Evolutionary conservation across 2,888 invertebrate genomes (phyloP), one percentile per base, ranked within the genome.

Genomic region (Cataglyphis rosenhaueri): DNA sequence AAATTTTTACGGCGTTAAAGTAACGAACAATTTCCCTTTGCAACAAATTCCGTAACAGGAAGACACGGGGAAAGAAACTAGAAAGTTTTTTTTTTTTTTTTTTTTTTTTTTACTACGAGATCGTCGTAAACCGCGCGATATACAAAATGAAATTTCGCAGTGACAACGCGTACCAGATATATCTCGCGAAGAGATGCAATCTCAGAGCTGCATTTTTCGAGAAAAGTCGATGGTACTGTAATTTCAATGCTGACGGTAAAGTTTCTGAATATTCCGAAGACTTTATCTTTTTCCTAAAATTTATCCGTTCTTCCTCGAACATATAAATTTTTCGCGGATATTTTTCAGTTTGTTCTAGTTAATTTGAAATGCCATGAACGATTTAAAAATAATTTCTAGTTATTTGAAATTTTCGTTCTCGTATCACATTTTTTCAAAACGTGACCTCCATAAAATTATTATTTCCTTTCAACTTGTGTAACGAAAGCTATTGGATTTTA

Each of bases 101-200:
- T 21, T 21, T 21, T 21, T 21, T 65, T 64, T 62, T 44, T 57
- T 71, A 79, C 59, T 38, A 35, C 41, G 25, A 78, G 35, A 78
- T 78, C 48, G 59, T 61, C 38, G 44, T 79, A 79, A 79, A 79
- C 44, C 59, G 78, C 78, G 44, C 44, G 59, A 57, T 70, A 41
- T 70, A 32, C 21, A 41, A 32, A 21, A 78, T 71, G 59, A 70
- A 71, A 71, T 71, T 79, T 79, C 18, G 5, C 18, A 41, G 41
- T 32, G 44, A 79, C 59, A 44, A 29, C 78, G 35, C 68, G 68
- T 68, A 65, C 25, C 68, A 48, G 48, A 70, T 52, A 79, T 59
- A 71, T 79, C 15, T 32, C 55, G 32, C 32, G 29, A 55, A 68
- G 6, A 21, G 25, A 71, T 79, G n/a, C 44, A 44, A 71, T 59